A percentile compares a stretch with the other conserved stretches of the same genome.
These are phyloP conservation scores for Dermatemys mawii DNA, from an alignment of 2,113 vertebrate genomes.

Conservation along the genomic window DNA sequence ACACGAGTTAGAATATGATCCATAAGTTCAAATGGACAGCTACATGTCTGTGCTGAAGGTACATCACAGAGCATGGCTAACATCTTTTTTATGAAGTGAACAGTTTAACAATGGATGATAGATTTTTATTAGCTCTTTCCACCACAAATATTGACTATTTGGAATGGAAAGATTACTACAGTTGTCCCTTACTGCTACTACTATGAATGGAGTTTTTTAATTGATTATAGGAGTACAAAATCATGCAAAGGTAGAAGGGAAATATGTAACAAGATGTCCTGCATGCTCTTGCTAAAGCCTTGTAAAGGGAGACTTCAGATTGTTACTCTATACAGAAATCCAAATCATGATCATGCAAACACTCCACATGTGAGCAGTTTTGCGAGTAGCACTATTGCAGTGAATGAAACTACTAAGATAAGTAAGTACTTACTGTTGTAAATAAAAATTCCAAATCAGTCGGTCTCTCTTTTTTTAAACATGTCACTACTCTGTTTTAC, in stretches of 20 bases:
- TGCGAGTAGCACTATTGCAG: neutral
- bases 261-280: rapidly evolving
- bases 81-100: conserved; percentile 52
- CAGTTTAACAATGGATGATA: conserved; percentile 43
- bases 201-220: neutral
- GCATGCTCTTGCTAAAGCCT: rapidly evolving
- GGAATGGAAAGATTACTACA: neutral
- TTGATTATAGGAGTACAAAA: neutral
- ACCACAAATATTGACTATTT: conserved; percentile 43
- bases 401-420: neutral
- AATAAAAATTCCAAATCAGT: neutral
- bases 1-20: rapidly evolving
- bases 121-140: conserved; percentile 13
- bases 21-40: rapidly evolving
- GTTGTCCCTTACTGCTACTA: conserved; percentile 37
- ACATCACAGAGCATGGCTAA: neutral
- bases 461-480: neutral
- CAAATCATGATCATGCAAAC: neutral
- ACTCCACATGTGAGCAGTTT: neutral
- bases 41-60: neutral
- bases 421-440: neutral
- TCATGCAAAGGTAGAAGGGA: neutral
- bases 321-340: rapidly evolving
- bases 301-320: neutral
- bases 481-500: neutral